Base-by-base conservation (phyloP, 2,888 invertebrate species). In the Orthosia incerta region DNA sequence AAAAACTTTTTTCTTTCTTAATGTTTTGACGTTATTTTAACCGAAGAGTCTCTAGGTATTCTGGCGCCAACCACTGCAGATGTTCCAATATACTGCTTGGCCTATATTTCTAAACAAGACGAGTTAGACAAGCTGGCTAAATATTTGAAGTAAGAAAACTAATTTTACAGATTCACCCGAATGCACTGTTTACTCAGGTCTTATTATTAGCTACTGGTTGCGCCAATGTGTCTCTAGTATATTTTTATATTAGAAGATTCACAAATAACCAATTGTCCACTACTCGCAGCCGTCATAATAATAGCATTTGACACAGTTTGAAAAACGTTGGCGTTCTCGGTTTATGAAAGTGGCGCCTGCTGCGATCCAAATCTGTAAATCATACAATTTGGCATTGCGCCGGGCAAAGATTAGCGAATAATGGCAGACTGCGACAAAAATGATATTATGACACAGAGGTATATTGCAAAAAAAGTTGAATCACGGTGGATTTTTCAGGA, bases 371-470 rank as follows among this genome's bases (percentile, higher is more conserved):
- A 88, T 89, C 91, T 75, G 89, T 95, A 94, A 93, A 95, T 95
- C 95, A 94, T 93, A 93, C 85, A 90, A 93, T 93, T 95, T 95
- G 95, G 95, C 95, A 91, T 85, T 82, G 88, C 89, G 94, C 94
- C 94, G 90, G 89, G 73, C 91, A 91, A 90, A 88, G 89, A 91
- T 87, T 89, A 89, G 82, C 73, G 63, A 83, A 50, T 74, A 76
- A 67, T 65, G 55, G 57, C 71, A 73, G 67, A 66, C 77, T 74
- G 69, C 48, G 71, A 74, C 71, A 70, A 55, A 65, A 83, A 51
- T 31, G 0, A 61, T 57, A 68, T 59, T 62, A 68, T 62, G 57
- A 74, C 64, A 78, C 50, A 82, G 20, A 3, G 12, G 51, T 46
- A 56, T 45, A 31, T 46, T 56, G 11, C 9, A 26, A 61, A 46